These are phyloP conservation scores for Cotesia glomerata DNA, from an alignment of 1,140 invertebrate species.

Conservation along the genomic window DNA sequence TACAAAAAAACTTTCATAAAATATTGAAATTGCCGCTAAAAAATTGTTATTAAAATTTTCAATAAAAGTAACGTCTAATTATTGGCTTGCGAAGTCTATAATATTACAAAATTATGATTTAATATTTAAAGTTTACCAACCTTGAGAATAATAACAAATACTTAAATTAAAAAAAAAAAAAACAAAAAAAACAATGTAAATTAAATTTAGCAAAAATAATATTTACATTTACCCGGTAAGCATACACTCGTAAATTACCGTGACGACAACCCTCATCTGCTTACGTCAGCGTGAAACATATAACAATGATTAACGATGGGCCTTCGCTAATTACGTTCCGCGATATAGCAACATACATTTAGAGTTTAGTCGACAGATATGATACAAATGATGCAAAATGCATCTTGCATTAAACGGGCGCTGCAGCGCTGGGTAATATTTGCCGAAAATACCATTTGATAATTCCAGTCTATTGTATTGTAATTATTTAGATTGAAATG, in stretches of 20 bases:
- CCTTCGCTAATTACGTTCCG: constrained; percentile 12
- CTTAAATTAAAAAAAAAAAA: not conserved
- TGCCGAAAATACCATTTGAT: too few species aligned
- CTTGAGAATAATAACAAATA: not conserved
- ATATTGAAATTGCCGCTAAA: too few species aligned
- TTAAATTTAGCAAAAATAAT: not conserved
- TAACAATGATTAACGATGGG: constrained; percentile 12
- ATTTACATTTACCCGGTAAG: not conserved
- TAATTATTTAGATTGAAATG: too few species aligned
- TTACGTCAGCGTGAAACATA: constrained; percentile 3
- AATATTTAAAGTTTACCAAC: not conserved
- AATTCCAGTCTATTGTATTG: too few species aligned
- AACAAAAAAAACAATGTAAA: not conserved
- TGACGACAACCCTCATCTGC: constrained; percentile 11
- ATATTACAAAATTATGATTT: too few species aligned
- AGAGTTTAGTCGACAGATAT: not conserved
- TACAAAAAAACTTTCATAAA: too few species aligned
- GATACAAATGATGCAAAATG: not conserved
- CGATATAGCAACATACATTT: not conserved
- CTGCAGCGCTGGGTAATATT: too few species aligned
- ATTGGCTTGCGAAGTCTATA: too few species aligned
- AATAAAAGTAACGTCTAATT: too few species aligned
- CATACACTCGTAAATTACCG: constrained; percentile 8
- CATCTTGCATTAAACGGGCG: not conserved
- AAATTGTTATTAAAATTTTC: too few species aligned